Conservation (phyloP, 2,113 vertebrate genomes). For the Myxocyprinus asiaticus region DNA sequence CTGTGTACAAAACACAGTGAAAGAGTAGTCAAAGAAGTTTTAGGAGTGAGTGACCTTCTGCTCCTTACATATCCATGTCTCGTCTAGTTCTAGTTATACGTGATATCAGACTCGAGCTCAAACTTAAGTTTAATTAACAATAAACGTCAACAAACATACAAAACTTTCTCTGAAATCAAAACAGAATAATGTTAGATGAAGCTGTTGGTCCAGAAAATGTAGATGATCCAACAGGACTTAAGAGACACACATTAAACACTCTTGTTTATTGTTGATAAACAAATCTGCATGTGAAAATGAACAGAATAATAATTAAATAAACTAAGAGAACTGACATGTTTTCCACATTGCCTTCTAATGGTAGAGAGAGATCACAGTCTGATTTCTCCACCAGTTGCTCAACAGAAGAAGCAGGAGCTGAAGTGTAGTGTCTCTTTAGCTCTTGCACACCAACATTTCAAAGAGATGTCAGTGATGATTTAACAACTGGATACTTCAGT, state of each 20-base stretch:
- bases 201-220: slow-evolving; percentile 35
- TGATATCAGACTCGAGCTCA: slow-evolving; percentile 21
- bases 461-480: slow-evolving; percentile 34
- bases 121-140: slow-evolving; percentile 42
- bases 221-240: not conserved
- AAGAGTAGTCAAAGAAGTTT: slow-evolving; percentile 13
- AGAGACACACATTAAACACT: slow-evolving; percentile 8
- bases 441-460: not conserved
- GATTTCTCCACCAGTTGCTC: not conserved
- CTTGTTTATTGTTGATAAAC: too few species aligned
- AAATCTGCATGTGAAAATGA: slow-evolving; percentile 9
- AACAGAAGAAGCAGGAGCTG: not conserved
- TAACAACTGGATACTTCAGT: slow-evolving; percentile 11
- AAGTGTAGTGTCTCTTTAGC: slow-evolving; percentile 31
- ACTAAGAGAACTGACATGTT: not conserved
- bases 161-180: slow-evolving; percentile 15
- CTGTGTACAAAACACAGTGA: slow-evolving; percentile 14
- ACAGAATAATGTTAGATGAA: not conserved
- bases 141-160: slow-evolving; percentile 26
- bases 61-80: not conserved
- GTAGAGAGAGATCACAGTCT: too few species aligned
- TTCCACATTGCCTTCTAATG: not conserved
- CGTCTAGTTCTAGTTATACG: slow-evolving; percentile 20
- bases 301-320: not conserved
- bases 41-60: not conserved